These are phyloP conservation scores for Antigone vipio DNA, from an alignment of 2,113 vertebrate species.

Conservation along the genomic window DNA sequence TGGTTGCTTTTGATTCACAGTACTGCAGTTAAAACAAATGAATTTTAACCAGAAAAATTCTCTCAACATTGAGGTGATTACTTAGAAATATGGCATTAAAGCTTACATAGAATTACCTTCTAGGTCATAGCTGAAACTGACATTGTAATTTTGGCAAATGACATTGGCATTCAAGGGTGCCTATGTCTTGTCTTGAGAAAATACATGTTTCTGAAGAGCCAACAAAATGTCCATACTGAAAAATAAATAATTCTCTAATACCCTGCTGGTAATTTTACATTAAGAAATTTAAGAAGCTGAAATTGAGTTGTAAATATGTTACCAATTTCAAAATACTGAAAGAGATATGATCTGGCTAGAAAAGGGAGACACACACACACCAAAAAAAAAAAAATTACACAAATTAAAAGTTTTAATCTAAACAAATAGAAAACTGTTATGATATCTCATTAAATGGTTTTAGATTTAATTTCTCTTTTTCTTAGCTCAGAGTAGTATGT, in stretches of 20 bases:
- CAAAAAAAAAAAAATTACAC: no score
- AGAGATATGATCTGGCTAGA: not conserved
- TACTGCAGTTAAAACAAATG: not conserved
- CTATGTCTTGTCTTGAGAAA: conserved; percentile 30
- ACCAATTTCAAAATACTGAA: not conserved
- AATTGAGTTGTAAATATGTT: not conserved
- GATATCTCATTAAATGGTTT: not conserved
- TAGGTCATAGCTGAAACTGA: not conserved
- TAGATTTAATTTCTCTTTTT: not conserved
- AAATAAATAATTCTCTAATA: conserved; percentile 9
- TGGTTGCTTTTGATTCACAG: not conserved
- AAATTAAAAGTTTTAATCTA: not conserved
- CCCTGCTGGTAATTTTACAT: not conserved
- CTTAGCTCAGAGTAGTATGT: not conserved
- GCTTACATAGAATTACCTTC: not conserved
- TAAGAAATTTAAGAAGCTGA: not conserved
- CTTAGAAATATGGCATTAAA: conserved; percentile 10
- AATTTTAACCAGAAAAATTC: not conserved
- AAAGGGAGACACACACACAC: not conserved
- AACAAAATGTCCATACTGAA: not conserved
- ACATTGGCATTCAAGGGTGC: not conserved
- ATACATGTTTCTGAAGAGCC: not conserved
- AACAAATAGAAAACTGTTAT: not conserved
- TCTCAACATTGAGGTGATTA: conserved; percentile 29
- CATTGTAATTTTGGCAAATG: not conserved